Conservation (phyloP, 2,888 invertebrate species). For the Gandaritis pyraliata region DNA sequence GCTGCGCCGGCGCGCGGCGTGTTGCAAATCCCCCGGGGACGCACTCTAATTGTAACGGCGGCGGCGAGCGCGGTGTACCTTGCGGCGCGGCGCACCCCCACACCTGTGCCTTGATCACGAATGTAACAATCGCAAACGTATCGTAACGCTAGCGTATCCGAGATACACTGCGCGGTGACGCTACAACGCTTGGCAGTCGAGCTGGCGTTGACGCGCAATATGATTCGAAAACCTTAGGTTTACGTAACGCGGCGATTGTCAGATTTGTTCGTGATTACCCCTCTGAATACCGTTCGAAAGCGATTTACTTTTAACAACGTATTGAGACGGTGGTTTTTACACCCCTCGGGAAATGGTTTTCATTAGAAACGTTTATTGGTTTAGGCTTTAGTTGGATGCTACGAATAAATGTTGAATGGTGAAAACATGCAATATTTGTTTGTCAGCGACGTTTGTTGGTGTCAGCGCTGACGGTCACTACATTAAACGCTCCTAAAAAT, state of each 20-base stretch:
- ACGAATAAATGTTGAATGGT: neutral
- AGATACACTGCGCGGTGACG: no score
- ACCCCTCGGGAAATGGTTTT: constrained; percentile 1
- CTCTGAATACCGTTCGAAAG: constrained; percentile 10
- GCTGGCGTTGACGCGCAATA: no score
- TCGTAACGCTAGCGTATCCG: no score
- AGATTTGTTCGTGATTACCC: no score
- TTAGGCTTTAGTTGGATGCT: constrained; percentile 1
- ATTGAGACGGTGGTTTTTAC: constrained; percentile 6
- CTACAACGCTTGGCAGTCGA: no score
- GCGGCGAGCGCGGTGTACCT: constrained; percentile 13
- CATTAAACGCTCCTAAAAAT: no score
- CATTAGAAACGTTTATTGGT: constrained; percentile 16
- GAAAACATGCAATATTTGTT: neutral
- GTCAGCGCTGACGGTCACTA: neutral
- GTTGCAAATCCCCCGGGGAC: constrained; percentile 30
- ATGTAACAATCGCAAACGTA: no score
- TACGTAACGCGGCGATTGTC: no score
- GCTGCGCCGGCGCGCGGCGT: constrained; percentile 2
- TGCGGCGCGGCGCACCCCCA: constrained; percentile 3
- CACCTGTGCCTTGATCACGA: no score
- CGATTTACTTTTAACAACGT: constrained; percentile 24
- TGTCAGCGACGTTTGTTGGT: neutral
- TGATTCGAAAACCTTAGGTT: no score
- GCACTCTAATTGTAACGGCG: constrained; percentile 32